Percentiles rank a stretch among this genome's conserved stretches.
Evolutionary conservation across 1,140 invertebrate genomes (phyloP).

Genomic region (Metaphire vulgaris): DNA sequence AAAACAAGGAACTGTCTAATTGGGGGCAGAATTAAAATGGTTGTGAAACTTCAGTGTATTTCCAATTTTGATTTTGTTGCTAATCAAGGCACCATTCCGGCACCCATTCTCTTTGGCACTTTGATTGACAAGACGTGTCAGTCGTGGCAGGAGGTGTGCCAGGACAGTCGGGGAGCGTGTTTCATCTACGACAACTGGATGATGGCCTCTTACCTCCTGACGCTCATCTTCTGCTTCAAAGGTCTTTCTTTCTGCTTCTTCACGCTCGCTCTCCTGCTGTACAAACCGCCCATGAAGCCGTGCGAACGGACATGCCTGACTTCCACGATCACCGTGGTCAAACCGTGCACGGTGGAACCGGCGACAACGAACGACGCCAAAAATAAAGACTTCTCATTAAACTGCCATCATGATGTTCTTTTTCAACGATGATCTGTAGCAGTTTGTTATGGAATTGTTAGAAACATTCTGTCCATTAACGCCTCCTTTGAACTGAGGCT

Average conservation of each 20-base stretch:
- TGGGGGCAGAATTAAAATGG: too few species aligned
- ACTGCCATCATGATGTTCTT: too few species aligned
- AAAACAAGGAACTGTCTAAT: too few species aligned
- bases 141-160: conserved; percentile 44
- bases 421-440: too few species aligned
- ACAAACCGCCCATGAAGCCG: conserved; percentile 32
- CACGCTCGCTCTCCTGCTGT: conserved; percentile 39
- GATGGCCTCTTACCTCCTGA: conserved; percentile 44
- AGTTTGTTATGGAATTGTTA: too few species aligned
- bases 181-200: conserved; percentile 46
- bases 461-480: too few species aligned
- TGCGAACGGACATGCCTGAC: neutral
- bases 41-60: too few species aligned
- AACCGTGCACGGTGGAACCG: neutral
- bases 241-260: conserved; percentile 40
- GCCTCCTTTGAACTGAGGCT: too few species aligned
- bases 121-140: conserved; percentile 49
- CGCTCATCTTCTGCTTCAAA: conserved; percentile 35
- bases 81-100: conserved; percentile 52
- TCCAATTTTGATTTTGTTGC: too few species aligned
- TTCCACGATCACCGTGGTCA: neutral
- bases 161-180: conserved; percentile 33
- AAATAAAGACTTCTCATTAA: neutral
- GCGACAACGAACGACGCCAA: neutral
- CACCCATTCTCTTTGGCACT: conserved; percentile 50